Evolutionary conservation across 1,140 invertebrate genomes (phyloP), one percentile per base, ranked within the genome.

Genomic region (Drosophila repletoides): DNA sequence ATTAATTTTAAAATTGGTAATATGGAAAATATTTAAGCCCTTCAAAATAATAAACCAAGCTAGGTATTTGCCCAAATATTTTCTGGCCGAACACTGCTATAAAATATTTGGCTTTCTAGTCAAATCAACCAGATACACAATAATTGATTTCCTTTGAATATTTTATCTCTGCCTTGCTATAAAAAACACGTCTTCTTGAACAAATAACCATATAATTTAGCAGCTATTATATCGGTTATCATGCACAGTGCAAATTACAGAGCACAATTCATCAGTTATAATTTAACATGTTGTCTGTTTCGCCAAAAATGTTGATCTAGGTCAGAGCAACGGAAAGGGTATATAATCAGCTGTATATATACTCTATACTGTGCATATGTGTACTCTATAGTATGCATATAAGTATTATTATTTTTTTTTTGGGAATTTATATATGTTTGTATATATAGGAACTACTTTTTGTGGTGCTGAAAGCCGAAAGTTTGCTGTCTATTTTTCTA

Each of bases 401-500:
- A 7, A 7, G 3, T 28, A 7, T 46, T 19, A 6, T 9, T 17
- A n/a, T 43, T 6, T 46, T 4, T 21, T 10, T 28, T 5, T 22
- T 24, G 26, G 28, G n/a, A 9, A 3, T 26, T 28, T 14, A 22
- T 6, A 17, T 22, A 21, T 26, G 22, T 41, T 3, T 43, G 12
- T 29, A 22, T 1, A 17, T n/a, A 24, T 4, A 7, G 29, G 17
- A 7, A 9, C 34, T 60, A n/a, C 15, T 34, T 49, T 22, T 29
- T 40, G 41, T 36, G 17, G 19, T 41, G 34, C 5, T 10, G 14
- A 0, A 29, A n/a, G 19, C 38, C 29, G 3, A 34, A 38, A 46
- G 26, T 43, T 28, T 31, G 43, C 34, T 77, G 74, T 77, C 74
- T 77, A 76, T 76, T 83, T 83, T 83, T 66, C 70, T 76, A 73